Conservation (phyloP, 2,888 invertebrate species). For the Microctonus hyperodae region DNA sequence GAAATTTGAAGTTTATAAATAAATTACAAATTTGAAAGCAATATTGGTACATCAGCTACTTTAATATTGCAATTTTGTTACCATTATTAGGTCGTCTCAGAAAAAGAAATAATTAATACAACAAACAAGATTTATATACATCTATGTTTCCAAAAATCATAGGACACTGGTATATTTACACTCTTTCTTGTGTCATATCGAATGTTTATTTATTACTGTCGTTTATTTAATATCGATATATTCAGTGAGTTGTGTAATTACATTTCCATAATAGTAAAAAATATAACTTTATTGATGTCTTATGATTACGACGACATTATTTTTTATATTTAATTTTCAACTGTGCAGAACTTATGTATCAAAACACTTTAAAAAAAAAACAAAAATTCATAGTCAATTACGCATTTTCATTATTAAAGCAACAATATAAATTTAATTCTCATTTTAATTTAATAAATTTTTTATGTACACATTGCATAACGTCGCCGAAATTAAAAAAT, state of each 20-base stretch:
- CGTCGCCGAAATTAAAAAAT: no score
- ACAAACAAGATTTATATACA: background rate
- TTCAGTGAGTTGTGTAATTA: background rate
- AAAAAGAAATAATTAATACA: background rate
- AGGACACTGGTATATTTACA: conserved; percentile 8
- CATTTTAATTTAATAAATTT: no score
- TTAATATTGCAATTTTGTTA: conserved; percentile 52
- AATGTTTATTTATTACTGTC: conserved; percentile 23
- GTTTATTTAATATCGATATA: background rate
- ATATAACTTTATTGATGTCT: no score
- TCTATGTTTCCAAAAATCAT: conserved; percentile 15
- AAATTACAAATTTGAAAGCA: conserved; percentile 45
- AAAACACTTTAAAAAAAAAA: no score
- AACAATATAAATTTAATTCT: no score
- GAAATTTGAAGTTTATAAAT: conserved; percentile 16
- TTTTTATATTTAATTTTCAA: no score
- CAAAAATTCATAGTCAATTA: no score
- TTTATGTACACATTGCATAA: no score
- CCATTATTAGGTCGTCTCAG: conserved; percentile 41
- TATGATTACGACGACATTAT: no score
- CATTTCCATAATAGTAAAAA: no score
- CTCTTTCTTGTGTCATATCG: conserved; percentile 22
- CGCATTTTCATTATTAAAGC: no score
- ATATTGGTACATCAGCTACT: conserved; percentile 46
- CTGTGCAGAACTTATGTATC: no score